A percentile compares a stretch with the other conserved stretches of the same genome.
Evolutionary conservation across 1,140 invertebrate species (phyloP).

Genomic region (Heliconius hermathena): DNA sequence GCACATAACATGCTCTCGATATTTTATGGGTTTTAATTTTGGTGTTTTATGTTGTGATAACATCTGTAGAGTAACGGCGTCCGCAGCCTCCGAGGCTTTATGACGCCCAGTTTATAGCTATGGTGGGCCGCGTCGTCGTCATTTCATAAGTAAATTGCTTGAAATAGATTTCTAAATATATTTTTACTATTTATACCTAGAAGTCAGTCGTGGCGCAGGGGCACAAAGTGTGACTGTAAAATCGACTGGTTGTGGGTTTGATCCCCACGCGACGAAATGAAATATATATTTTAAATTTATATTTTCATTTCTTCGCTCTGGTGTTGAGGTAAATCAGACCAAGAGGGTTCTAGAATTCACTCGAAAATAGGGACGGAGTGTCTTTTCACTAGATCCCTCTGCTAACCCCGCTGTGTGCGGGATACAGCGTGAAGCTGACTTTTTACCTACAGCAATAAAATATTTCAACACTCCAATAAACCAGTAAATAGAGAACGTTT

Average conservation of each 20-base stretch:
- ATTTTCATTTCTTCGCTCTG: no score
- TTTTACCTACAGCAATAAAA: not conserved
- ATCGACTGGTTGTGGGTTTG: no score
- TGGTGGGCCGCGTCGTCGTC: constrained; percentile 5
- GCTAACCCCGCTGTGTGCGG: no score
- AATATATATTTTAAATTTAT: no score
- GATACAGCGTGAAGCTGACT: no score
- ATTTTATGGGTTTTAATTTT: constrained; percentile 76
- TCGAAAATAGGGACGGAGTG: no score
- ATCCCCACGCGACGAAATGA: no score
- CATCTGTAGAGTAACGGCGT: constrained; percentile 64
- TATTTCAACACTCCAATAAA: not conserved
- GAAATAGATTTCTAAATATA: not conserved
- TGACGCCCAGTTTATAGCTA: constrained; percentile 52
- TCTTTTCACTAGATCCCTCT: no score
- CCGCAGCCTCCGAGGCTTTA: constrained; percentile 49
- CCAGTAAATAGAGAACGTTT: not conserved
- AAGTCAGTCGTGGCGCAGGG: no score
- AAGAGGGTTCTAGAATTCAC: no score
- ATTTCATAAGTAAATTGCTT: not conserved
- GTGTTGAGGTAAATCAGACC: no score
- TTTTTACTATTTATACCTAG: not conserved
- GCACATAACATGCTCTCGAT: constrained; percentile 62
- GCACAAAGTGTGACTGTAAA: no score
- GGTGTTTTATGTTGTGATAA: constrained; percentile 74